Percentiles rank a stretch among this genome's conserved stretches.
Evolutionary conservation across 2,113 vertebrate genomes (phyloP).

Genomic region (Arothron firmamentum): DNA sequence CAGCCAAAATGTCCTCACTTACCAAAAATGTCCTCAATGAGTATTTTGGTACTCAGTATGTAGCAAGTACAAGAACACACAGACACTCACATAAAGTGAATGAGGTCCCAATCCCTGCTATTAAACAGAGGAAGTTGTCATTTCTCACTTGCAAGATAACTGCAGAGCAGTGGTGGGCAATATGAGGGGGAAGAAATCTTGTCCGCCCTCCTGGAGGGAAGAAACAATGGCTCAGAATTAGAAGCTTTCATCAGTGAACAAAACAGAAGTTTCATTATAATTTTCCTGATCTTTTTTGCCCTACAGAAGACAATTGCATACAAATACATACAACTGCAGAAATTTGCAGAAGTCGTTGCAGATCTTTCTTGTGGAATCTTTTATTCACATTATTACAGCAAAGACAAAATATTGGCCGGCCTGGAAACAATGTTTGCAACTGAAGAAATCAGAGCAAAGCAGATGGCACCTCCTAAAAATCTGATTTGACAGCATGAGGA

Average conservation of each 20-base stretch:
- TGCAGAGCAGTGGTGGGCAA: slow-evolving; percentile 11
- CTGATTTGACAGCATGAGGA: slow-evolving; percentile 14
- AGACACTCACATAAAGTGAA: slow-evolving; percentile 8
- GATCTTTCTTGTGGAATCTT: background rate
- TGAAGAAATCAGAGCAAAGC: background rate
- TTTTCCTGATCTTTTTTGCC: background rate
- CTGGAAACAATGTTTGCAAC: background rate
- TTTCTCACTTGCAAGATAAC: slow-evolving; percentile 24
- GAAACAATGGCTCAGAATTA: slow-evolving; percentile 17
- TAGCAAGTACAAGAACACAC: background rate
- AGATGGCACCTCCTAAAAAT: background rate
- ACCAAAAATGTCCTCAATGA: too few species aligned
- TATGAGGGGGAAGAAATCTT: background rate
- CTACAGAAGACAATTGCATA: background rate
- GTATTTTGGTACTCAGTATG: too few species aligned
- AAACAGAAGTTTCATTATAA: slow-evolving; percentile 1
- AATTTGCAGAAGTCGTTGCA: background rate
- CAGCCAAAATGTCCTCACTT: too few species aligned
- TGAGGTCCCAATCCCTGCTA: slow-evolving; percentile 16
- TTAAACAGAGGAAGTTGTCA: slow-evolving; percentile 23
- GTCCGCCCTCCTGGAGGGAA: slow-evolving; percentile 7
- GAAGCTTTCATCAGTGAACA: slow-evolving; percentile 1
- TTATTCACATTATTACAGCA: background rate
- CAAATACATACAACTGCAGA: background rate
- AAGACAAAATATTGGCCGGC: background rate